Conservation (phyloP, 2,888 invertebrate genomes). For the Melanophora roralis region DNA sequence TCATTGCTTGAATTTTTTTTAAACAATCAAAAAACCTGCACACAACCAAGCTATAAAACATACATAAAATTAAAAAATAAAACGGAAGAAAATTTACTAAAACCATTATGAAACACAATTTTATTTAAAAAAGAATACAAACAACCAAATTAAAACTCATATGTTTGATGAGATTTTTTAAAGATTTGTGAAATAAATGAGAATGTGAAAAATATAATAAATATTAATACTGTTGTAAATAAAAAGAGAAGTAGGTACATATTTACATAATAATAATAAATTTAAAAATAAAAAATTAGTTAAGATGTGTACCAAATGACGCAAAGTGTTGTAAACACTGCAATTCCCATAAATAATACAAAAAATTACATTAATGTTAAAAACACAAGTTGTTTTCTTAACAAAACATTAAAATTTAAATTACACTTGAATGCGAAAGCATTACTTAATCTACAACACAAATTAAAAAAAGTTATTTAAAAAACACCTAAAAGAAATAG, state of each 20-base stretch:
- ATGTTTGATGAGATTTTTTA: conserved; percentile 39
- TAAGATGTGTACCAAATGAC: background rate
- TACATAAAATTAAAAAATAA: background rate
- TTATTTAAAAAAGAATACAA: background rate
- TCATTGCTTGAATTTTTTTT: background rate
- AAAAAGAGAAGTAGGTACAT: background rate
- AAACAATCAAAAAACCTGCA: background rate
- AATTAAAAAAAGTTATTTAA: conserved; percentile 6
- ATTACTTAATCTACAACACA: background rate
- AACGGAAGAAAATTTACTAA: conserved; percentile 1
- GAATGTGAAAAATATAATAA: background rate
- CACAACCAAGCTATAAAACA: background rate
- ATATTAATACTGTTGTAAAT: too few species aligned
- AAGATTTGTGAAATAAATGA: conserved; percentile 4
- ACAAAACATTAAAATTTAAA: conserved; percentile 10
- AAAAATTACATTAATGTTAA: background rate
- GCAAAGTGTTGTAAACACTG: background rate
- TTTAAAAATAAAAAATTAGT: background rate
- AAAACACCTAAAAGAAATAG: background rate
- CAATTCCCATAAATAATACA: background rate
- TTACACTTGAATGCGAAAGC: background rate
- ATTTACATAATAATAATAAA: background rate
- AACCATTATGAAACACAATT: background rate
- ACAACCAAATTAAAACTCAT: background rate
- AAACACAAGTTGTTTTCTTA: conserved; percentile 5